Evolutionary conservation across 2,888 invertebrate genomes (phyloP), one percentile per base, ranked within the genome.

Genomic region (Scaptodrosophila latifasciaeformis): DNA sequence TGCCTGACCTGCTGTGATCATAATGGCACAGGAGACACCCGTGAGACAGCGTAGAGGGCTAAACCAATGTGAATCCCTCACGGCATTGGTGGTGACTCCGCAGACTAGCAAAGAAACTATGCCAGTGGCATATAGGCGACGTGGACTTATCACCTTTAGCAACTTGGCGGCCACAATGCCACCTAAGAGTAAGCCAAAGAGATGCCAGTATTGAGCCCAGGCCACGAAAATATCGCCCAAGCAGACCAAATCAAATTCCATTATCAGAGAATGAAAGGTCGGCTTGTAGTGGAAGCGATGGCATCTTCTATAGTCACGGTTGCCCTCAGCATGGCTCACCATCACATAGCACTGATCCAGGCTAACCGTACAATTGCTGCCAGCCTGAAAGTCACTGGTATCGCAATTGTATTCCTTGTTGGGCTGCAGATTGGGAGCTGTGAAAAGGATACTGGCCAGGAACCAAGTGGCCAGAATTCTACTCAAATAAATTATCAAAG

Each of bases 151-250:
- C 60, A 71, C 65, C 4, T 81, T 62, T 81, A 87, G 84, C 53
- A 87, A 65, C 44, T 84, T 83, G 0, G 85, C 85, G 49, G 84
- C 85, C 10, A 83, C 63, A 10, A 87, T 74, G 24, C 87, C 87
- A 2, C 88, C 87, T 2, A 84, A 59, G 17, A 87, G 75, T 27
- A 87, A 81, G 9, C 88, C 88, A 37, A 87, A 85, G 19, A 87
- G 77, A 81, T 88, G 87, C 82, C 86, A 87, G 55, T 85, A 86
- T 65, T 88, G 88, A 0, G 87, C 86, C 77, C 87, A 86, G 19
- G 86, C 86, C 27, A 87, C 84, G 12, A 87, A 82, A 34, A 87
- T 86, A 44, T 83, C 82, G 34, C 85, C 65, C 40, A 83, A 56
- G 49, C 88, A 88, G 3, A 87, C 86, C 65, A 88, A 74, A 66